These are phyloP conservation scores for Tichodroma muraria DNA, from an alignment of 2,113 vertebrate genomes.

Conservation along the genomic window DNA sequence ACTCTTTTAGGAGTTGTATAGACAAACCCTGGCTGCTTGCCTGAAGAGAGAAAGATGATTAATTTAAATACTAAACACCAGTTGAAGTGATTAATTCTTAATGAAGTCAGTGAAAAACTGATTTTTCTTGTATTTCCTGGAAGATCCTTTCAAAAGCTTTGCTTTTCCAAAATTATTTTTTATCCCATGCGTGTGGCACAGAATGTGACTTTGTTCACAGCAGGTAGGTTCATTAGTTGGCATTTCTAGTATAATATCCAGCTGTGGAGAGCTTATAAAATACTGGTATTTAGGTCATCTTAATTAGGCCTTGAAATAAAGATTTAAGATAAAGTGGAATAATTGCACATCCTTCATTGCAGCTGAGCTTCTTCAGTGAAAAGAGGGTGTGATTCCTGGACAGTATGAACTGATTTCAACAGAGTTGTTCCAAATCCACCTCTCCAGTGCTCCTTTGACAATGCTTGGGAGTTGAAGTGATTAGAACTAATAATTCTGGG, in stretches of 20 bases:
- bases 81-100: constrained; percentile 3
- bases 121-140: background rate
- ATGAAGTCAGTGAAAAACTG: background rate
- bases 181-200: background rate
- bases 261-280: constrained; percentile 33
- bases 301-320: constrained; percentile 19
- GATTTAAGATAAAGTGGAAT: background rate
- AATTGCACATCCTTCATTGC: background rate
- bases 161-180: background rate
- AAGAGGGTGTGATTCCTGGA: background rate
- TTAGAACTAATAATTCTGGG: background rate
- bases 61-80: background rate
- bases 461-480: background rate
- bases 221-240: constrained; percentile 7
- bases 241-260: constrained; percentile 4
- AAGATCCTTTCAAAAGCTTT: constrained; percentile 8
- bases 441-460: rapidly evolving
- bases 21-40: background rate
- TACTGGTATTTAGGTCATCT: constrained; percentile 40
- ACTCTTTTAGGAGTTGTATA: background rate
- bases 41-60: background rate
- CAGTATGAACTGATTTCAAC: background rate
- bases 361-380: background rate
- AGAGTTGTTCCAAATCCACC: background rate
- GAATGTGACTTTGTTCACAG: constrained; percentile 21